Conservation (phyloP, 1,140 invertebrate genomes). For the Drosophila kepulauana region DNA sequence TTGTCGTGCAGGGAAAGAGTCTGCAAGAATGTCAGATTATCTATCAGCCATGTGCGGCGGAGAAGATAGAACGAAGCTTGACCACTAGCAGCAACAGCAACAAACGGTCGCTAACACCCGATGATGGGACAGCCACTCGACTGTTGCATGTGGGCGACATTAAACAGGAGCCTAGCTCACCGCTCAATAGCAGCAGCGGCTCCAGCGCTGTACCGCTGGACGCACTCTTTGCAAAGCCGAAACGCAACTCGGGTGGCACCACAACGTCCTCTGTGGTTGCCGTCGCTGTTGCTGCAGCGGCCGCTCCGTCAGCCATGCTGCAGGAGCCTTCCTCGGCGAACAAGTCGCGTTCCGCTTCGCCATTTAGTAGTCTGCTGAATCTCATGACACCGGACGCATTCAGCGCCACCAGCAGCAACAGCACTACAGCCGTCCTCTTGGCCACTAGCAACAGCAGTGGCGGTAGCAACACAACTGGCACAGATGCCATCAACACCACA, state of each 20-base stretch:
- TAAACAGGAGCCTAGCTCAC: conserved; percentile 60
- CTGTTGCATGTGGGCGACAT: conserved; percentile 47
- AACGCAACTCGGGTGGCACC: conserved; percentile 42
- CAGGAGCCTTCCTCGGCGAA: conserved; percentile 35
- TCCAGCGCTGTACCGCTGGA: conserved; percentile 55
- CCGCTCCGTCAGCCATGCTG: conserved; percentile 54
- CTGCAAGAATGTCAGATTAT: conserved; percentile 94
- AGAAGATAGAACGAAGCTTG: conserved; percentile 64
- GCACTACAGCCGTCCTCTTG: conserved; percentile 50
- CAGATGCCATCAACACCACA: conserved; percentile 28
- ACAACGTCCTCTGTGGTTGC: conserved; percentile 62
- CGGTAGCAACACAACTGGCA: conserved; percentile 19
- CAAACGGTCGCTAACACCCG: conserved; percentile 56
- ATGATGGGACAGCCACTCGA: conserved; percentile 30
- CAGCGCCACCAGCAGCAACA: conserved; percentile 86
- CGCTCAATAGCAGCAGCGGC: conserved; percentile 46
- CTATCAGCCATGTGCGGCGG: conserved; percentile 87
- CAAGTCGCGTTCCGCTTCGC: conserved; percentile 67
- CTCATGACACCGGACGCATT: conserved; percentile 96
- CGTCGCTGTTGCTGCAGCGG: conserved; percentile 70
- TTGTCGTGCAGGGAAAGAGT: conserved; percentile 94
- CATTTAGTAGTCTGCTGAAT: conserved; percentile 64
- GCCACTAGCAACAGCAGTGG: conserved; percentile 29
- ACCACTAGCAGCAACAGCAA: conserved; percentile 55
- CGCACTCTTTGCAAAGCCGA: conserved; percentile 61